Base-by-base conservation (phyloP, 1,140 invertebrate species). In the Euura saliciscinereae region DNA sequence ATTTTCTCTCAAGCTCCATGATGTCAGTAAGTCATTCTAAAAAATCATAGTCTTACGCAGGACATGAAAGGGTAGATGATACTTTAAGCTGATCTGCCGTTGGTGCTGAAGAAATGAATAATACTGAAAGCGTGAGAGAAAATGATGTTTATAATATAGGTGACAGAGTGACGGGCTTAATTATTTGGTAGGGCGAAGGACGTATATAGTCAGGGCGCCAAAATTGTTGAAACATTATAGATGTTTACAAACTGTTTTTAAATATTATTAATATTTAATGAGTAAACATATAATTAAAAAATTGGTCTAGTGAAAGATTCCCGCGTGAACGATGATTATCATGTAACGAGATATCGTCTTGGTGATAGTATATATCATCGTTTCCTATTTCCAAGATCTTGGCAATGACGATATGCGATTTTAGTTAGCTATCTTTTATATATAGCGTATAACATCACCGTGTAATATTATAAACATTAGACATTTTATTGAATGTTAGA, bases 111-210 rank as follows among this genome's bases (percentile, higher is more conserved):
- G 13, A 11, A 51, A 13, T 66, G 70, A 51, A 11, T 42, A 7
- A 44, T 65, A 69, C 10, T 6, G 65, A 72, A 43, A 69, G 71
- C 42, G 43, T 43, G 13, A 66, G 43, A 72, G 71, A 72, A 28
- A 72, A 6, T 6, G 13, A 4, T 59, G 51, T 59, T 59, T n/a
- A 6, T 59, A 59, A 59, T 59, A 59, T 59, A 59, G 13, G 51
- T n/a, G 28, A 6, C 10, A 4, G 51, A 59, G 51, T n/a, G 51
- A 59, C 6, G 51, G 51, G 51, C 3, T 59, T 59, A 59, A 59
- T 59, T 8, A 59, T 59, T 44, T 28, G 44, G 74, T 69, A 75
- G 69, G 71, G 7, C 28, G 42, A 72, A 43, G 59, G 59, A 73
- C 28, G 44, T 13, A 70, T 3, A 65, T 42, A 65, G 13, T n/a